Percentiles rank a stretch among this genome's conserved stretches.
phyloP scores from a whole-genome alignment of 2,113 vertebrate species.

The Rhizomys pruinosus region DNA sequence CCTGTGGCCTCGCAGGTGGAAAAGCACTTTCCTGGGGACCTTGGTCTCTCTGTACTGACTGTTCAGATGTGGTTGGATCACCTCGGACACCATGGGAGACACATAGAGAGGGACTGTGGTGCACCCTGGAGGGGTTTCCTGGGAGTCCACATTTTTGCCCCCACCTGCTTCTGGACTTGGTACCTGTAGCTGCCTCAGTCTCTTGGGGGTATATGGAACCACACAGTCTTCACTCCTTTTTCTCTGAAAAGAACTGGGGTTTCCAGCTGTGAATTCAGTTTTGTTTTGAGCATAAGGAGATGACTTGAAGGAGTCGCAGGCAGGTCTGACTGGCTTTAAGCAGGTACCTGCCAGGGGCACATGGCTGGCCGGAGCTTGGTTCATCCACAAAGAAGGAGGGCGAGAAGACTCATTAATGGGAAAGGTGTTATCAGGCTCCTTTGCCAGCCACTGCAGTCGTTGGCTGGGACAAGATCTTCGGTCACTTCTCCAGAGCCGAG shows the following conservation, averaged over 20 bases:
- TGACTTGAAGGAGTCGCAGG: background rate
- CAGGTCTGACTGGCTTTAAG: background rate
- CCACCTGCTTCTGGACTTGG: background rate
- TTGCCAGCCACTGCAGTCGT: conserved; percentile 62
- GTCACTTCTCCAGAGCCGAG: background rate
- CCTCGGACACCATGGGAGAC: conserved; percentile 86
- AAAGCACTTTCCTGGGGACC: conserved; percentile 88
- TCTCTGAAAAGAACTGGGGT: conserved; percentile 59
- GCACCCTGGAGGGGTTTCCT: background rate
- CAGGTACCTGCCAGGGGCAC: background rate
- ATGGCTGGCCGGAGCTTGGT: background rate
- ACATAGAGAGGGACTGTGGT: conserved; percentile 11
- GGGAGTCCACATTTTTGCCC: conserved; percentile 3
- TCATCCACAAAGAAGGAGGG: conserved; percentile 30
- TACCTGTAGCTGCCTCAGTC: conserved; percentile 84
- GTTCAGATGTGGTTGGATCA: conserved; percentile 89
- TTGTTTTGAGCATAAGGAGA: background rate
- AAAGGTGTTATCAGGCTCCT: background rate
- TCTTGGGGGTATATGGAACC: conserved; percentile 93
- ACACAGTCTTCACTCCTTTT: conserved; percentile 80
- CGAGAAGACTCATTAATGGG: background rate
- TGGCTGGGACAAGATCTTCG: conserved; percentile 53
- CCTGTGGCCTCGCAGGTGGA: conserved; percentile 88
- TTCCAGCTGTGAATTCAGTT: background rate
- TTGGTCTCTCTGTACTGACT: conserved; percentile 82